Evolutionary conservation across 2,113 vertebrate species (phyloP), one percentile per base, ranked within the genome.

Genomic region (Pavo muticus): DNA sequence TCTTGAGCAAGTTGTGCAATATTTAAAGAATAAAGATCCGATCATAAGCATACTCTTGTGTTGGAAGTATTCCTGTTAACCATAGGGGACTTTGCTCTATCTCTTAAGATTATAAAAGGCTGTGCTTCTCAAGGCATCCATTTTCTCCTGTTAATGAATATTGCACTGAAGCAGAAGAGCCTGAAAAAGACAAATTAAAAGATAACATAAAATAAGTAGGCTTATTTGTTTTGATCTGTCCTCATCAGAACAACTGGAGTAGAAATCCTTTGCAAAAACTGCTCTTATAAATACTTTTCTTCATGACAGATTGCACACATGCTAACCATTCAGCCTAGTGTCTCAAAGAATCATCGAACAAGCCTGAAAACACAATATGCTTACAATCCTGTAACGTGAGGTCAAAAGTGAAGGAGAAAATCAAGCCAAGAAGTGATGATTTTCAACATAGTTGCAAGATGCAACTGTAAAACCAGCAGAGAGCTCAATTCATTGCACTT

Each of bases 1-100:
- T 30, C 19, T 10, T 61, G 4, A 56, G 13, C 0, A 0, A 21
- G 25, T 32, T 72, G 14, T 91, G 15, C 4, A 59, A 11, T 29
- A 59, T 42, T 72, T 82, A 56, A 86, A 45, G 50, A 67, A 29
- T 24, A 67, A 5, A 59, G 19, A 40, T 42, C 21, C 37, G 21
- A 45, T 35, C 16, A 1, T 9, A 72, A 64, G 19, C 8, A 64
- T 29, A 65, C 3, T 0, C 2, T 79, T 4, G 5, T 8, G 29
- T 4, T 90, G 39, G 25, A 79, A 83, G 83, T 85, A 69, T 23
- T 88, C 11, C 2, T 56, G 6, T 70, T 56, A 16, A 16, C 3
- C 39, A 11, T 37, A 3, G 72, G 8, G 20, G 11, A 27, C 4
- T 60, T 76, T 72, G 12, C 15, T 61, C 6, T 79, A 75, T 25